Percentiles rank a stretch among this genome's conserved stretches.
Conservation (phyloP, 2,797 vertebrate genomes). For the Notamacropus eugenii region DNA sequence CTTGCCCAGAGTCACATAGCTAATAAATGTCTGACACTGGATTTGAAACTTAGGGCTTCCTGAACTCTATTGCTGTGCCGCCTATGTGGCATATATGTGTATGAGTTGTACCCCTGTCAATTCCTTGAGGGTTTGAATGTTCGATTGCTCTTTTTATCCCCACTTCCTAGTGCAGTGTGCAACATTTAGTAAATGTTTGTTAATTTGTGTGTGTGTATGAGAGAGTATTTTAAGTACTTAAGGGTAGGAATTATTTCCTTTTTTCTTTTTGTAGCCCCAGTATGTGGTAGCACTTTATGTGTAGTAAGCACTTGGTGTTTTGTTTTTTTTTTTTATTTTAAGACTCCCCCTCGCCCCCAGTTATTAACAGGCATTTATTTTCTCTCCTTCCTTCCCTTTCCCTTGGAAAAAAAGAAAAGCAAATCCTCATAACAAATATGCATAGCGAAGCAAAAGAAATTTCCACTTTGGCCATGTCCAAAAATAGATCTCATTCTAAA, state of each 20-base stretch:
- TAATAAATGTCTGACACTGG: background rate
- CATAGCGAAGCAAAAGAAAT: background rate
- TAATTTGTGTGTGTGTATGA: too few relatives aligned
- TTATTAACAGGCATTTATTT: background rate
- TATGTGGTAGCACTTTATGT: background rate
- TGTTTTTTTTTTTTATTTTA: too few relatives aligned
- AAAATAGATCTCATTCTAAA: background rate
- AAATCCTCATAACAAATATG: background rate
- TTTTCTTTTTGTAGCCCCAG: background rate
- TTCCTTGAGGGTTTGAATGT: background rate
- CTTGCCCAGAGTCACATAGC: background rate
- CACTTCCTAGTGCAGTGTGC: background rate
- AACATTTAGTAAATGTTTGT: too few relatives aligned
- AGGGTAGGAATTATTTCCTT: background rate
- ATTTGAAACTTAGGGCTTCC: background rate
- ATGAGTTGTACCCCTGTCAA: background rate
- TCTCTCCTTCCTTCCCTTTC: background rate
- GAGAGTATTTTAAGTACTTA: background rate
- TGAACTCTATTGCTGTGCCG: background rate
- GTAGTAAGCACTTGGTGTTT: background rate
- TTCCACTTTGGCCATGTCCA: background rate
- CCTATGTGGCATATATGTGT: too few relatives aligned
- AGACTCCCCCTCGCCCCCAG: too few relatives aligned
- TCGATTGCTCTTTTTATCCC: background rate
- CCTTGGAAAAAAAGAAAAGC: background rate